These are phyloP conservation scores for Sebastes umbrosus DNA, from an alignment of 2,797 vertebrate genomes.

Conservation along the genomic window DNA sequence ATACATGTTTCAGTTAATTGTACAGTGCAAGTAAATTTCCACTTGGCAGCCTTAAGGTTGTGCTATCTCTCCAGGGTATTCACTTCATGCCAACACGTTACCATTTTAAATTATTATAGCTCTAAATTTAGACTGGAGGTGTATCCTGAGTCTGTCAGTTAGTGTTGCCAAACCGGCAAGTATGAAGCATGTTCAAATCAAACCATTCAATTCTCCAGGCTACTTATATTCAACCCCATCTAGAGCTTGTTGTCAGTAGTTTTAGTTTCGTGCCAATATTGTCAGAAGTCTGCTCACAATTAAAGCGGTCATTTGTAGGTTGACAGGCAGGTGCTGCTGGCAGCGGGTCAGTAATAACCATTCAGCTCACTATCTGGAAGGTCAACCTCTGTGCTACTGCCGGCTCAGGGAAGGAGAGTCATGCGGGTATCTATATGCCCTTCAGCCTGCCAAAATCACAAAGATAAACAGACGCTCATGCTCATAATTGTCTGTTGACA, in stretches of 20 bases:
- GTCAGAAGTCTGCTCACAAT: neutral
- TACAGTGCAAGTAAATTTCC: neutral
- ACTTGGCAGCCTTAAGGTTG: neutral
- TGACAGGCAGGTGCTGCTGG: slow-evolving; percentile 11
- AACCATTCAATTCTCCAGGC: slow-evolving; percentile 15
- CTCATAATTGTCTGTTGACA: slow-evolving; percentile 1
- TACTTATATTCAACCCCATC: neutral
- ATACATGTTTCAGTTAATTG: neutral
- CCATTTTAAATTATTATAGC: slow-evolving; percentile 5
- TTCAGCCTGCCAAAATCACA: slow-evolving; percentile 1
- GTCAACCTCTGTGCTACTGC: slow-evolving; percentile 21
- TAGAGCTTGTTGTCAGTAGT: neutral
- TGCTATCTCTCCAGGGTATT: neutral
- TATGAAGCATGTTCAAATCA: neutral
- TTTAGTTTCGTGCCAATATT: neutral
- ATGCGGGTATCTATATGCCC: slow-evolving; percentile 2
- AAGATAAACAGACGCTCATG: slow-evolving; percentile 8
- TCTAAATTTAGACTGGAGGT: slow-evolving; percentile 1
- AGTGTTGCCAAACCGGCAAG: neutral
- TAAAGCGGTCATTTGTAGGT: neutral
- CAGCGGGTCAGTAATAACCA: slow-evolving; percentile 15
- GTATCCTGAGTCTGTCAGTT: neutral
- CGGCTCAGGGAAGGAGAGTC: neutral
- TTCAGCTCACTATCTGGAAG: slow-evolving; percentile 12
- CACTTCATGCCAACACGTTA: neutral